Conservation (phyloP, 2,113 vertebrate species). For the Vidua macroura region DNA sequence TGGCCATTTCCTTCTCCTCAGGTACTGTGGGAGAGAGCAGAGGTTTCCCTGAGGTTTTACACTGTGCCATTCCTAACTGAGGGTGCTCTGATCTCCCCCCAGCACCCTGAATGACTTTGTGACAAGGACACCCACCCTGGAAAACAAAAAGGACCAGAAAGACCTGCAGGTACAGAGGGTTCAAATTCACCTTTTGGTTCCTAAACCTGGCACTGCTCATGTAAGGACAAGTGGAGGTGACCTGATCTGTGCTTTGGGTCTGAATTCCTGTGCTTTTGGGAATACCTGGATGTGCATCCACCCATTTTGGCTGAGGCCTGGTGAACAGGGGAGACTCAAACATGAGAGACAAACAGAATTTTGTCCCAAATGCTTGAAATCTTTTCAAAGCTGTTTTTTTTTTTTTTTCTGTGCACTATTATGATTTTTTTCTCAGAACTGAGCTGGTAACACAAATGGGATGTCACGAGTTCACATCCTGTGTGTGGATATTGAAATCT, state of each 20-base stretch:
- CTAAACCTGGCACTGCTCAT: background rate
- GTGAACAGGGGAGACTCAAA: background rate
- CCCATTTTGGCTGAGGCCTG: background rate
- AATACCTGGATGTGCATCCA: background rate
- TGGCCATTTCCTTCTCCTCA: slow-evolving; percentile 91
- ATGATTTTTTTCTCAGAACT: background rate
- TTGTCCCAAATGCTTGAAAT: background rate
- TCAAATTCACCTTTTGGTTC: background rate
- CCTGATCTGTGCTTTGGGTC: background rate
- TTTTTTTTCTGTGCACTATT: background rate
- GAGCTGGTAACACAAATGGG: background rate
- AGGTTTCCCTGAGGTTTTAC: background rate
- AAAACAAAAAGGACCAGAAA: slow-evolving; percentile 91
- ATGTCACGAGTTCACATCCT: background rate
- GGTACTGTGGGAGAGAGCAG: slow-evolving; percentile 63
- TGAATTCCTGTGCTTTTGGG: background rate
- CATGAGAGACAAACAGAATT: background rate
- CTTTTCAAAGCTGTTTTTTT: background rate
- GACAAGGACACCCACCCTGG: slow-evolving; percentile 86
- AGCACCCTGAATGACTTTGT: slow-evolving; percentile 94
- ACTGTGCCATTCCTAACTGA: background rate
- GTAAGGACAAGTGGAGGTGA: background rate
- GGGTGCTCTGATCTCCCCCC: slow-evolving; percentile 31
- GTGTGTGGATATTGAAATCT: background rate
- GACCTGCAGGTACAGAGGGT: slow-evolving; percentile 87